Evolutionary conservation across 1,140 invertebrate genomes (phyloP), one percentile per base, ranked within the genome.

Genomic region (Campoletis sonorensis): DNA sequence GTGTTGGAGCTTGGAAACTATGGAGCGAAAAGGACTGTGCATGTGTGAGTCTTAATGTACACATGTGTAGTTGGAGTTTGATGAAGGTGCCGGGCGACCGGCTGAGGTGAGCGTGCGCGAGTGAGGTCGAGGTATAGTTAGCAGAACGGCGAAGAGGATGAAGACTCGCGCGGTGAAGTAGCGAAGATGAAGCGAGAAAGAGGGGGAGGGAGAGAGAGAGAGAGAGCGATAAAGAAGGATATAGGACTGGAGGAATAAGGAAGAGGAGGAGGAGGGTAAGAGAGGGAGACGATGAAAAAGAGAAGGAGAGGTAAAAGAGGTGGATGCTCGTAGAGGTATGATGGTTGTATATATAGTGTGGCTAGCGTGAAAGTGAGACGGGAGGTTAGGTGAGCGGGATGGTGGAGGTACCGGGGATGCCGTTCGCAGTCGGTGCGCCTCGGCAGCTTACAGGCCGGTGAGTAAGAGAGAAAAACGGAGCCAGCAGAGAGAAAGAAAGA

Each of bases 351-450:
- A 33, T 16, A 70, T 27, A 64, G 61, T 16, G 30, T 64, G 26
- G 27, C 30, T 70, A 82, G 81, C 73, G 71, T 79, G 81, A 85
- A 76, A 79, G 73, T 68, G 82, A 82, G 85, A 81, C 68, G 79
- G 84, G 82, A 85, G 70, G 81, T 79, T 79, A 80, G 84, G 79
- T 73, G 81, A 79, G 82, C 78, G 77, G 80, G 81, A 83, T 79
- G 76, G 81, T 4, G 54, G 80, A 33, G 72, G 67, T 3, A 21
- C 40, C 67, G 81, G 33, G 76, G 76, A 67, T 64, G 76, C 51
- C 73, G 54, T 26, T 75, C 49, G 72, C 21, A 64, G 61, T 64
- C 61, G 61, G 61, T 70, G 67, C 30, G 67, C 67, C n/a, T 23
- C 11, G 71, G 61, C 71, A 54, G 76, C 16, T 4, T 11, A 27